phyloP scores from a whole-genome alignment of 1,140 invertebrate genomes.

The Caerostris darwini region DNA sequence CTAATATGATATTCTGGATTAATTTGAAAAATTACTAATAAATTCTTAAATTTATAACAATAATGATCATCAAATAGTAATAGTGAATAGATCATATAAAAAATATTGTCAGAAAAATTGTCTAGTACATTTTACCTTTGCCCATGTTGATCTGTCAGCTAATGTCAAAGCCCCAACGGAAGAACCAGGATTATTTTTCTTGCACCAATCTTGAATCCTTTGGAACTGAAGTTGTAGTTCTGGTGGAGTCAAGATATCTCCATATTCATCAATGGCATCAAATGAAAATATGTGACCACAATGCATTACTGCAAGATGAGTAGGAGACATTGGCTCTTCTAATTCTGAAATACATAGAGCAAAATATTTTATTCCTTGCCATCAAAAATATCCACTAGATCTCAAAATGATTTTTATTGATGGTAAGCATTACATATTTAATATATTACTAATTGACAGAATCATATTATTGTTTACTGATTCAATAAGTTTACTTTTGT shows the following conservation, averaged over 20 bases:
- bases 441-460: too few relatives aligned
- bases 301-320: slow-evolving; percentile 80
- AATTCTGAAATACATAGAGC: slow-evolving; percentile 74
- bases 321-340: slow-evolving; percentile 80
- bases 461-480: too few relatives aligned
- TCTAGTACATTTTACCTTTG: slow-evolving; percentile 79
- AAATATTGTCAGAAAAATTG: too few relatives aligned
- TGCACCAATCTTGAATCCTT: slow-evolving; percentile 80
- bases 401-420: not conserved
- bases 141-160: slow-evolving; percentile 80
- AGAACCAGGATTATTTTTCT: slow-evolving; percentile 78
- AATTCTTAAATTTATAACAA: too few relatives aligned
- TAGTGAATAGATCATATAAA: too few relatives aligned
- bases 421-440: too few relatives aligned
- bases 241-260: slow-evolving; percentile 80
- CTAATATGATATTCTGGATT: too few relatives aligned
- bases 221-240: slow-evolving; percentile 81
- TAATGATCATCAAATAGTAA: too few relatives aligned
- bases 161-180: slow-evolving; percentile 80
- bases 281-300: slow-evolving; percentile 81
- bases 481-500: too few relatives aligned
- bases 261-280: slow-evolving; percentile 80
- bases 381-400: not conserved
- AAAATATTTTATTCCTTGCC: not conserved
- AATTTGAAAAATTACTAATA: too few relatives aligned